Conservation (phyloP, 2,888 invertebrate genomes). For the Tuberolachnus salignus region DNA sequence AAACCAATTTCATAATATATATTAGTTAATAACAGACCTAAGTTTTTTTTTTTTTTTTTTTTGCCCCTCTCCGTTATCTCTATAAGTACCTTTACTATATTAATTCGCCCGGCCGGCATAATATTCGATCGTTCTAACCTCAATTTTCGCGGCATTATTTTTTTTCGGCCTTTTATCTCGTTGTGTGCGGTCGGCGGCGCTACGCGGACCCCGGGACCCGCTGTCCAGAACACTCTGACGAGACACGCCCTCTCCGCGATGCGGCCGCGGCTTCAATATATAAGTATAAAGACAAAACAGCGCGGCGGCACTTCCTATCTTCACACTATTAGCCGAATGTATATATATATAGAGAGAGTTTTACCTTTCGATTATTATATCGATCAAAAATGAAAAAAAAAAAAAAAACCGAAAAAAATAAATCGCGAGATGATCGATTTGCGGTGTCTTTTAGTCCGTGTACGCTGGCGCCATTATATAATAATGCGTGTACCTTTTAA, state of each 20-base stretch:
- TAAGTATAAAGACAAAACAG: background rate
- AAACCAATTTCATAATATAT: too few species aligned
- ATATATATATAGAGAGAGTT: background rate
- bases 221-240: constrained; percentile 25
- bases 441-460: constrained; percentile 31
- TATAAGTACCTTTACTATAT: too few species aligned
- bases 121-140: background rate
- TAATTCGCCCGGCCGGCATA: too few species aligned
- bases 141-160: constrained; percentile 35
- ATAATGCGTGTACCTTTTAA: constrained; percentile 40
- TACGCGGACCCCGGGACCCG: background rate
- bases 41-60: too few species aligned
- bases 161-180: constrained; percentile 14
- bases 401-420: background rate
- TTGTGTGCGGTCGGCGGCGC: constrained; percentile 23
- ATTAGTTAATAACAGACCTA: too few species aligned
- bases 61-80: too few species aligned
- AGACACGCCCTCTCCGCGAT: constrained; percentile 17
- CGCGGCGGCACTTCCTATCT: background rate
- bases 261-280: constrained; percentile 5
- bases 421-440: constrained; percentile 47
- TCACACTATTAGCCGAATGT: constrained; percentile 30
- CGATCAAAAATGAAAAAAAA: constrained; percentile 3
- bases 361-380: background rate
- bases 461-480: constrained; percentile 47